Evolutionary conservation across 2,113 vertebrate genomes (phyloP).

Genomic region (Oryzias curvinotus): DNA sequence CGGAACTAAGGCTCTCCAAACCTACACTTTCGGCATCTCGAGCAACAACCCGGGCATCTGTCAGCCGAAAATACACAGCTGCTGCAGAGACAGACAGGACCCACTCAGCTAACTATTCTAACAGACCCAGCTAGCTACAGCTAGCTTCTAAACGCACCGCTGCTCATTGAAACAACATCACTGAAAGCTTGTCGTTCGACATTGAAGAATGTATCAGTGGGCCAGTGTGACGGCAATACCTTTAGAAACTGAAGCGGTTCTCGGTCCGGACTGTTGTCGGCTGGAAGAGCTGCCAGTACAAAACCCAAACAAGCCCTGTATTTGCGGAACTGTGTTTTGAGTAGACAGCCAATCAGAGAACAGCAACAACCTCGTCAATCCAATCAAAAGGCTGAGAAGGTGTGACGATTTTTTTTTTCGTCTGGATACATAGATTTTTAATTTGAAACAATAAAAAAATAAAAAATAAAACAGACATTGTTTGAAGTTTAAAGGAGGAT

Average conservation of each 20-base stretch:
- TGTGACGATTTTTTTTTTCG: background rate
- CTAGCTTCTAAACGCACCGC: conserved; percentile 34
- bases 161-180: background rate
- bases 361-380: background rate
- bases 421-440: background rate
- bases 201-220: background rate
- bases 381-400: conserved; percentile 36
- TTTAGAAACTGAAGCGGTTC: conserved; percentile 35
- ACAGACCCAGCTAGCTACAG: conserved; percentile 40
- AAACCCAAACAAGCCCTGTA: conserved; percentile 34
- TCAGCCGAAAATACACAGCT: conserved; percentile 9
- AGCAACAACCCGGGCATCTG: conserved; percentile 13
- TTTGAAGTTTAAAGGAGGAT: no score
- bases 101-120: conserved; percentile 25
- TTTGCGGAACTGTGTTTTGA: conserved; percentile 55
- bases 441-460: no score
- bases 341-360: conserved; percentile 45
- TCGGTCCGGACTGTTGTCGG: background rate
- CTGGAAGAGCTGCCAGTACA: conserved; percentile 41
- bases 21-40: background rate
- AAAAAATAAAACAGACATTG: no score
- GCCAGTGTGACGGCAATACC: background rate
- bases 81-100: background rate
- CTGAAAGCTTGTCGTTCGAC: background rate
- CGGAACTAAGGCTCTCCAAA: no score